phyloP scores from a whole-genome alignment of 1,140 invertebrate genomes.

The Drosophila repleta region DNA sequence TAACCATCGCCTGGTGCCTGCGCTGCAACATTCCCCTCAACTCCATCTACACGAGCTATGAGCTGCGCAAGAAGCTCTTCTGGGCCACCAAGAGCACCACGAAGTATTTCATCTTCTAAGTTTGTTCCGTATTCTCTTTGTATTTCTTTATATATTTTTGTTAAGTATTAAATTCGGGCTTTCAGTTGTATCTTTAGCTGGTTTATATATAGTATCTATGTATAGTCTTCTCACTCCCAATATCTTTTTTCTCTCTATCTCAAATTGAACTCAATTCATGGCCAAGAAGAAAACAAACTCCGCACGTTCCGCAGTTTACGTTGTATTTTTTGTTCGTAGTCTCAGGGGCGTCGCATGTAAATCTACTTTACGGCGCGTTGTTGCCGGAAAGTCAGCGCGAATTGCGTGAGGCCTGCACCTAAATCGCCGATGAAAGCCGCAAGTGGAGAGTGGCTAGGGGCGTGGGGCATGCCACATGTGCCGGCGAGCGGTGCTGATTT shows the following conservation, averaged over 20 bases:
- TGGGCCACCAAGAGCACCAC: conserved; percentile 13
- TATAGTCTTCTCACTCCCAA: no score
- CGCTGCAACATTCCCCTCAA: neutral
- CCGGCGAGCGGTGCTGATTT: conserved; percentile 41
- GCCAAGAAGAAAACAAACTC: neutral
- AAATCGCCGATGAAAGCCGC: conserved; percentile 52
- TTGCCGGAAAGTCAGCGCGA: conserved; percentile 27
- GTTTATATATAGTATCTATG: no score
- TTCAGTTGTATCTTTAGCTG: neutral
- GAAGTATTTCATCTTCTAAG: conserved; percentile 3
- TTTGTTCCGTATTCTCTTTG: neutral
- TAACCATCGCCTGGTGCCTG: conserved; percentile 22
- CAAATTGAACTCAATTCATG: conserved; percentile 3
- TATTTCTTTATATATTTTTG: neutral
- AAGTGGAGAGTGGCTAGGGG: conserved; percentile 3
- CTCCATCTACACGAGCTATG: neutral
- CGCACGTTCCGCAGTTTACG: neutral
- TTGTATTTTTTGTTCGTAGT: conserved; percentile 7
- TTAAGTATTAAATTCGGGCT: no score
- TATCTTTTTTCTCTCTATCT: no score
- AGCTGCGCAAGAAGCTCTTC: neutral
- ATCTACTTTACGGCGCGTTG: conserved; percentile 53
- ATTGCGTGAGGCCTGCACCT: conserved; percentile 57
- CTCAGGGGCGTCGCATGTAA: conserved; percentile 69
- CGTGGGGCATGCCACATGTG: conserved; percentile 23